Base-by-base conservation (phyloP, 2,113 vertebrate species). In the Sceloporus tristichus region DNA sequence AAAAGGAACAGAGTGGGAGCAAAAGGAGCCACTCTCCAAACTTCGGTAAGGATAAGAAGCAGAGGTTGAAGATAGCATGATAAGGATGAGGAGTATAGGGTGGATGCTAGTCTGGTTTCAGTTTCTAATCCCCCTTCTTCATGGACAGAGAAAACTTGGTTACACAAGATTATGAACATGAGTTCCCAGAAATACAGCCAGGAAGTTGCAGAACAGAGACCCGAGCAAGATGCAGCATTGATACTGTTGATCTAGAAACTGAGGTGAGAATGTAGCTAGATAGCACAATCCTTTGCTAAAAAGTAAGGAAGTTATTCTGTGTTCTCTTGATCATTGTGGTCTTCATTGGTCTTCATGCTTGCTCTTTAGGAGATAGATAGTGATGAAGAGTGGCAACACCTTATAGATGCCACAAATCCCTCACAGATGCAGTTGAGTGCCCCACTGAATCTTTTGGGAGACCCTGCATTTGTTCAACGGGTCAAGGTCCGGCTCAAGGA, bases 311-410 rank as follows among this genome's bases (percentile, higher is more conserved):
- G 8, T 48, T 23, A 34, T 25, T 42, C 83, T 0, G 0, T 54
- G 59, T n/a, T 9, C 18, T 80, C 9, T 2, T 65, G 77, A 13
- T 38, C 38, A 48, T 25, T 7, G 48, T 75, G 40, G 2, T 29
- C 88, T 53, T 40, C 11, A 68, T 19, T 75, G 82, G 21, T 62
- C 14, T 0, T 0, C 3, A 54, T 8, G 42, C 19, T 1, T 83
- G 16, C 87, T 87, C 3, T 38, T 56, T 87, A 98, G 98, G 96
- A 98, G 71, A 81, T 92, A 87, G 97, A 98, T 90, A 97, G 96
- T 0, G 96, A 98, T 79, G 96, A 97, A 6, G 97, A 98, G 70
- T 99, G 98, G 98, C 95, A 97, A 48, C 92, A 94, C 2, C 88
- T 98, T 79, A 93, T 93, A 0, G 91, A 97, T 77, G 93, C 93